phyloP scores from a whole-genome alignment of 2,888 invertebrate genomes.

The Drosophila stalkeri region DNA sequence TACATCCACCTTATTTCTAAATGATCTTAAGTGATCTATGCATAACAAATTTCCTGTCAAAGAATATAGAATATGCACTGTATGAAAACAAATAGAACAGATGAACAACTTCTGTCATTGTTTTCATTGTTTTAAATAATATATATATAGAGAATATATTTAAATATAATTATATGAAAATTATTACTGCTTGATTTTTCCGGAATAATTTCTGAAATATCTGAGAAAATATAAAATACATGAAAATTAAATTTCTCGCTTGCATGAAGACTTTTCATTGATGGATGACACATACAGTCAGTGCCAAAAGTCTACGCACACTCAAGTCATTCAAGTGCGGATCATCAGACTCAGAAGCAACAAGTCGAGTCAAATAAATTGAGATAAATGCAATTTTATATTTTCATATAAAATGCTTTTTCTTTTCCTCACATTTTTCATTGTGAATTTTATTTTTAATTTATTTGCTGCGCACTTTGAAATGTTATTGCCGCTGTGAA shows the following conservation, averaged over 20 bases:
- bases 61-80: background rate
- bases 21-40: background rate
- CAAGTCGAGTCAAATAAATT: background rate
- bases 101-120: background rate
- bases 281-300: background rate
- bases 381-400: conserved; percentile 28
- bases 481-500: conserved; percentile 25
- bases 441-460: conserved; percentile 47
- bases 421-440: conserved; percentile 35
- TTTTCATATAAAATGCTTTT: conserved; percentile 46
- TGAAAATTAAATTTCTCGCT: background rate
- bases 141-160: background rate
- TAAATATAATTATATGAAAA: background rate
- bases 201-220: background rate
- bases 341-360: background rate
- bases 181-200: background rate
- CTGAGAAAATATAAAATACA: background rate
- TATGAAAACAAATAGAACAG: no score
- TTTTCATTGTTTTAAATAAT: background rate
- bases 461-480: conserved; percentile 44
- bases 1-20: background rate
- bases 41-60: background rate
- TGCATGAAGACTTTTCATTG: background rate
- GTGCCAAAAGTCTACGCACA: background rate
- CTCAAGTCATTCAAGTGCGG: background rate